Base-by-base conservation (phyloP, 2,797 vertebrate species). In the Synanceia verrucosa region DNA sequence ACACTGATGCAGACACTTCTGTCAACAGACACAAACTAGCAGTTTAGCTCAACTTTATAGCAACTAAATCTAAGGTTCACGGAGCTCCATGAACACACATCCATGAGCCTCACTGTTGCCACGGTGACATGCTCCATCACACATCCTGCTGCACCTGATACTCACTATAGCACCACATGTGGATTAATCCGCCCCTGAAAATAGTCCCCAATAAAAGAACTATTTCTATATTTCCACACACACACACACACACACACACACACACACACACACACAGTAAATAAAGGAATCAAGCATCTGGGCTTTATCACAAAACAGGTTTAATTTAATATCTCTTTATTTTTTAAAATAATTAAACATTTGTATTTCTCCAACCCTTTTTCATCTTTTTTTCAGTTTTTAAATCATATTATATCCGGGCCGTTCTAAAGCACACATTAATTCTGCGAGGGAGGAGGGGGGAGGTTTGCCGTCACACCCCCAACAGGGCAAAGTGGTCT, bases 341-440 rank as follows among this genome's bases (percentile, higher is more conserved):
- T 94, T 93, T 94, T 95, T 94, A 92, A 94, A 94, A 95, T 94
- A 94, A 94, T 94, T 95, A 94, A 94, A 94, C 94, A 94, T 94
- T 94, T 95, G 93, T 93, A 91, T 94, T 94, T 93, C 86, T 92
- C 89, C 92, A 92, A 93, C 92, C 92, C 88, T 89, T 91, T 91
- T 91, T 86, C 61, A 61, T 80, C 78, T 84, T 53, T 64, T 84
- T 85, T 69, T 81, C 86, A 74, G 67, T 81, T 88, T 91, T 89
- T 90, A 82, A 84, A 89, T 92, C 84, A 84, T 90, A 86, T 90
- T 89, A 90, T 83, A 87, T 91, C 84, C 77, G 91, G 92, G 91
- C 92, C 90, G 65, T 89, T 90, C 90, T 91, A 90, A 93, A 91
- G 87, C 90, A 93, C 92, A 92, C 88, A 86, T 88, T 84, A 86